These are phyloP conservation scores for Blera fallax DNA, from an alignment of 2,888 invertebrate species.

Conservation along the genomic window DNA sequence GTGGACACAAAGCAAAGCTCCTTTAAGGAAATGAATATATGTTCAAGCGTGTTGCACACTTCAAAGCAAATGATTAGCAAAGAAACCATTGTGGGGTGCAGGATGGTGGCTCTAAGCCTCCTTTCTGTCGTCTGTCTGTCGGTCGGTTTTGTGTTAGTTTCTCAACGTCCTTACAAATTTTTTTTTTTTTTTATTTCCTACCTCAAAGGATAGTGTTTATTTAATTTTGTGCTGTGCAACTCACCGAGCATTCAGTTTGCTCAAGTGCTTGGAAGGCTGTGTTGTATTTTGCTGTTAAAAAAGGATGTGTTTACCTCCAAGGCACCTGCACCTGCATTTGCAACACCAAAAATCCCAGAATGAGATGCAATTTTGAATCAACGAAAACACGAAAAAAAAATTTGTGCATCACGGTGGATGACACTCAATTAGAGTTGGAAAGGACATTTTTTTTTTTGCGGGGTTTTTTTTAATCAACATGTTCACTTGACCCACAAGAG, in stretches of 20 bases:
- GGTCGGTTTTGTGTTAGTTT: constrained; percentile 35
- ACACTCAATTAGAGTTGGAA: constrained; percentile 1
- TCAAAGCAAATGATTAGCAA: constrained; percentile 45
- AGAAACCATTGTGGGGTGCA: constrained; percentile 25
- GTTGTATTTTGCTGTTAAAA: background rate
- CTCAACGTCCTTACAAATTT: background rate
- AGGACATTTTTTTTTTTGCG: too few species aligned
- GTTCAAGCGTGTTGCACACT: background rate
- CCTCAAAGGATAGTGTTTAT: constrained; percentile 41
- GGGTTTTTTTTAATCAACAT: background rate
- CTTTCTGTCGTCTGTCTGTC: background rate
- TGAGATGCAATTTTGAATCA: constrained; percentile 26
- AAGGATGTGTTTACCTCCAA: background rate
- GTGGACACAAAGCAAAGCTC: constrained; percentile 17
- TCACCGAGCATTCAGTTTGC: constrained; percentile 39
- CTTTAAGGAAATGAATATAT: constrained; percentile 24
- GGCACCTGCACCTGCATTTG: constrained; percentile 23
- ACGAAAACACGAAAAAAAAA: background rate
- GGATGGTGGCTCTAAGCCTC: constrained; percentile 36
- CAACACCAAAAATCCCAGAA: background rate
- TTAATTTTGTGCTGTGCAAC: constrained; percentile 36
- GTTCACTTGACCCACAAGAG: background rate
- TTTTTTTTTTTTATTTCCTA: background rate
- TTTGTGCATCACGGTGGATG: background rate
- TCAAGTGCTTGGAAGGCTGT: constrained; percentile 27